phyloP scores from a whole-genome alignment of 2,888 invertebrate species.

The Eristalis arbustorum region DNA sequence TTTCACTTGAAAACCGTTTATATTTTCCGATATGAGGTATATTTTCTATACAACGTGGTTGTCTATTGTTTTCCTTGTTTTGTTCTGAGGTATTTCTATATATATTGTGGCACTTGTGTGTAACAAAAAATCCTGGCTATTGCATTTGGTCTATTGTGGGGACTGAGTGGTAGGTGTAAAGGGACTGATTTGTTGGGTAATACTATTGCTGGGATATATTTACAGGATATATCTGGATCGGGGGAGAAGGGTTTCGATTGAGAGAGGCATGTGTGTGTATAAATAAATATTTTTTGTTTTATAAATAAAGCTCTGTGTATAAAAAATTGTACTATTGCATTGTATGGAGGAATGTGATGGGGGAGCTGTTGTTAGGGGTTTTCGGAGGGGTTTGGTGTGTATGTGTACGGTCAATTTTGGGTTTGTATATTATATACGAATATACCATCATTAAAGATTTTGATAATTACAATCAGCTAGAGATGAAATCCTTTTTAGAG shows the following conservation, averaged over 20 bases:
- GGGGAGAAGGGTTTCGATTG: constrained; percentile 48
- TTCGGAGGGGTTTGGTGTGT: constrained; percentile 2
- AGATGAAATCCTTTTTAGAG: not conserved
- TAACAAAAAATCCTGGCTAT: constrained; percentile 75
- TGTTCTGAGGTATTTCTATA: constrained; percentile 71
- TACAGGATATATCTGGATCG: constrained; percentile 74
- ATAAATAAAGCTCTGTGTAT: constrained; percentile 78
- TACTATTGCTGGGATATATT: constrained; percentile 74
- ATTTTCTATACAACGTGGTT: constrained; percentile 48
- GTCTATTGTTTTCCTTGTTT: constrained; percentile 19
- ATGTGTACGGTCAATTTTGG: constrained; percentile 72
- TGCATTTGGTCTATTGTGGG: constrained; percentile 80
- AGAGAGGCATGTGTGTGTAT: constrained; percentile 70
- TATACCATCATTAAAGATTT: constrained; percentile 71
- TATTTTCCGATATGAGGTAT: constrained; percentile 45
- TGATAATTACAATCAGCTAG: constrained; percentile 43
- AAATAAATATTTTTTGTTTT: constrained; percentile 76
- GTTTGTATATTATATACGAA: constrained; percentile 63
- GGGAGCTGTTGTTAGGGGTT: constrained; percentile 53
- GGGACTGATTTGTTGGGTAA: constrained; percentile 56
- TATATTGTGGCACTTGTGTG: constrained; percentile 75
- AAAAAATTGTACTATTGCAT: constrained; percentile 80
- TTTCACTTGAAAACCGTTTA: not conserved
- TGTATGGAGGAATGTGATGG: constrained; percentile 78
- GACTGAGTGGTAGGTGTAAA: constrained; percentile 66